Percentiles rank a stretch among this genome's conserved stretches.
These are phyloP conservation scores for Xiphophorus couchianus DNA, from an alignment of 2,113 vertebrate genomes.

Conservation along the genomic window DNA sequence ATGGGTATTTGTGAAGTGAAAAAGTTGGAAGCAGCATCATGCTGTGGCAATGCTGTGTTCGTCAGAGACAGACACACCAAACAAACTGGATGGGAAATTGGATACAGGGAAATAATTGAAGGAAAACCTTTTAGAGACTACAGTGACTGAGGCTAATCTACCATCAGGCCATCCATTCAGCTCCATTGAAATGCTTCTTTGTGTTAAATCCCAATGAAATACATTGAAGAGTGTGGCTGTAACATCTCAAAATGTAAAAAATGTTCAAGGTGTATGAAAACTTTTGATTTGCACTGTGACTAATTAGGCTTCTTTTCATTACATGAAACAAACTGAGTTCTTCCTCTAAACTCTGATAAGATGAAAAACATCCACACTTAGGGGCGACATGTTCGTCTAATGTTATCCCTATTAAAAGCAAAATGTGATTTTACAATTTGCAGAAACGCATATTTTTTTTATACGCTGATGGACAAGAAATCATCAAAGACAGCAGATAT, in stretches of 20 bases:
- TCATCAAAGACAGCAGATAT: conserved; percentile 1
- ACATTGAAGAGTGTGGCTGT: not conserved
- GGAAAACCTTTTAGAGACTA: not conserved
- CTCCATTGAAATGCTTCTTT: not conserved
- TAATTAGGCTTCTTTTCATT: not conserved
- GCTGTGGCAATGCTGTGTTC: too few species aligned
- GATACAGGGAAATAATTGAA: too few species aligned
- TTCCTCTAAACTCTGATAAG: not conserved
- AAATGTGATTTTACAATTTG: not conserved
- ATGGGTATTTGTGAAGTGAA: too few species aligned
- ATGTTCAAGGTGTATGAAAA: not conserved
- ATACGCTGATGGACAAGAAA: not conserved
- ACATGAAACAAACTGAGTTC: not conserved
- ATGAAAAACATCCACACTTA: not conserved
- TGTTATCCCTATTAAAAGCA: not conserved
- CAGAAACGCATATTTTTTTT: not conserved
- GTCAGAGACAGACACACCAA: too few species aligned
- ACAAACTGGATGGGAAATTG: too few species aligned
- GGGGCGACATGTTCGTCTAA: not conserved
- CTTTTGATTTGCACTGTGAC: not conserved
- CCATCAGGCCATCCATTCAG: not conserved
- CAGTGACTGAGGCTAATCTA: not conserved
- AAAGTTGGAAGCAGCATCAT: too few species aligned
- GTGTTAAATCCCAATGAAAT: not conserved
- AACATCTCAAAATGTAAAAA: not conserved